Evolutionary conservation across 2,113 vertebrate genomes (phyloP), one percentile per base, ranked within the genome.

Genomic region (Nothocercus julius): DNA sequence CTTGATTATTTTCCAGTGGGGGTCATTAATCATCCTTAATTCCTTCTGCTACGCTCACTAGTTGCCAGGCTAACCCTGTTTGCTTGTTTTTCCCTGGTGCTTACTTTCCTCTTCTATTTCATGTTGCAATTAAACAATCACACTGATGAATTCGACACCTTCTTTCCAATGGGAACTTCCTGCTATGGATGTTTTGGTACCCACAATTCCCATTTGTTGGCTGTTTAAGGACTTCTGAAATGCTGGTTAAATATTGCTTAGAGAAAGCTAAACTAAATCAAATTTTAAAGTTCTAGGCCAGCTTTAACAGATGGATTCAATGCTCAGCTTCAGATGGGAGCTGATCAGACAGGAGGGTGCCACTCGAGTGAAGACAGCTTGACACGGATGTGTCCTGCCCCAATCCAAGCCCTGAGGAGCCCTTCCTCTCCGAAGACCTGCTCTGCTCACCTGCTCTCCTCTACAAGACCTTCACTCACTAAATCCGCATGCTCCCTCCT

Each of bases 361-460:
- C 85, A 84, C 76, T 87, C 58, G 69, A 84, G 80, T 56, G 88
- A 97, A 93, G 90, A 86, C 88, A 95, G 72, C 82, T 77, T 84
- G 90, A 92, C 80, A 91, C 34, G 44, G 61, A 89, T 3, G 0
- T 70, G 87, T 34, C 56, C 92, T 82, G 58, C 90, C 94, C 88
- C 86, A 44, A 47, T 64, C 69, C 69, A 6, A 9, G 56, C 58
- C 66, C 74, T 76, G 69, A 94, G 80, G 53, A 66, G 69, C 76
- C 61, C 94, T 94, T 94, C 73, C 83, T 91, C 92, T 94, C 69
- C 69, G 40, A 36, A 30, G 85, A 79, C 66, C 59, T 64, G 54
- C 16, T 87, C 73, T 67, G 87, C 76, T 66, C 85, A 90, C 62
- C 91, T 58, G 45, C 82, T 79, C 51, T 88, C 53, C 81, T 64